Evolutionary conservation across 2,113 vertebrate species (phyloP).

Genomic region (Campylorhamphus procurvoides): DNA sequence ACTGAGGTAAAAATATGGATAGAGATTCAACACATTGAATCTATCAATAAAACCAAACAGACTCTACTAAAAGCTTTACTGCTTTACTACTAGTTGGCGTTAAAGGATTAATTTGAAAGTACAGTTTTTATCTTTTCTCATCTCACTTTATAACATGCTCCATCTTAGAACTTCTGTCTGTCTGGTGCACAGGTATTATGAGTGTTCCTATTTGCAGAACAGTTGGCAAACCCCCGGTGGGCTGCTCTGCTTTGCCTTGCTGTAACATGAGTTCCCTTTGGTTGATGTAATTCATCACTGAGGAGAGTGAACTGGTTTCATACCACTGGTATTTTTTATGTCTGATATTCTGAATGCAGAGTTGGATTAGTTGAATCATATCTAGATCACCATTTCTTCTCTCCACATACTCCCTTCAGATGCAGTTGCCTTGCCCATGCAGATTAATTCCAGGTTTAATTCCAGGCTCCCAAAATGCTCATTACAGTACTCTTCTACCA

Average conservation of each 20-base stretch:
- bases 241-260: not conserved
- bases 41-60: slow-evolving; percentile 41
- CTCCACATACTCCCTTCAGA: not conserved
- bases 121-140: slow-evolving; percentile 49
- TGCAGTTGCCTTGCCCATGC: not conserved
- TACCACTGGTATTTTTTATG: not conserved
- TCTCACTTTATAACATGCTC: slow-evolving; percentile 31
- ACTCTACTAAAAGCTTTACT: slow-evolving; percentile 66
- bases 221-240: not conserved
- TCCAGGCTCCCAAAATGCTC: not conserved
- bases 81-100: slow-evolving; percentile 65
- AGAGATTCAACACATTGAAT: slow-evolving; percentile 18
- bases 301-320: not conserved
- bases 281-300: not conserved
- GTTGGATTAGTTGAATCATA: not conserved
- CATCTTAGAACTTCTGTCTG: slow-evolving; percentile 16
- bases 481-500: not conserved
- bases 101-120: slow-evolving; percentile 66
- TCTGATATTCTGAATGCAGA: not conserved
- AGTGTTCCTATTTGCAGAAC: not conserved
- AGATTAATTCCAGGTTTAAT: slow-evolving; percentile 5
- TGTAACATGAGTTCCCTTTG: not conserved
- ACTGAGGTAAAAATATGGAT: slow-evolving; percentile 30
- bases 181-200: not conserved
- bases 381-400: not conserved